Conservation (phyloP, 2,113 vertebrate genomes). For the Alethe diademata region DNA sequence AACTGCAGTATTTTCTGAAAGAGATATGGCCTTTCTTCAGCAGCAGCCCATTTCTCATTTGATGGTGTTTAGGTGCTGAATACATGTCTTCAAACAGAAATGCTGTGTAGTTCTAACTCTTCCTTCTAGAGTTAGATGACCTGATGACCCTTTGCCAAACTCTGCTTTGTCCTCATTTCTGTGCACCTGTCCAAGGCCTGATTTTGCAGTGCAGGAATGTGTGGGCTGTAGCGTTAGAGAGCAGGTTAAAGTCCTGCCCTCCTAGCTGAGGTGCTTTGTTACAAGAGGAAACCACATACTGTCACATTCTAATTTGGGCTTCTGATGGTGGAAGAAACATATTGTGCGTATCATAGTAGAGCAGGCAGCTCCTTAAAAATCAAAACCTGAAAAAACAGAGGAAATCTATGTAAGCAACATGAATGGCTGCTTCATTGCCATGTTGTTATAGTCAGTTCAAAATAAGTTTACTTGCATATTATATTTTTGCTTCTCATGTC, state of each 20-base stretch:
- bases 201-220: fast-evolving
- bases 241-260: neutral
- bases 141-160: neutral
- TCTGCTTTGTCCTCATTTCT: neutral
- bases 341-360: neutral
- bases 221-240: neutral
- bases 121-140: fast-evolving
- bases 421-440: neutral
- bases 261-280: neutral
- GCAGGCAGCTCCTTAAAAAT: neutral
- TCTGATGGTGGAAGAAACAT: neutral
- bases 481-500: neutral
- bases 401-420: neutral
- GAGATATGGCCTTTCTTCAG: neutral
- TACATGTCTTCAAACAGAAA: neutral
- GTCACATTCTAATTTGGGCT: neutral
- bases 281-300: neutral
- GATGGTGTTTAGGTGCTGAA: neutral
- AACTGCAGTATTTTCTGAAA: neutral
- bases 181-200: neutral
- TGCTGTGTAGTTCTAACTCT: neutral
- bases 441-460: neutral
- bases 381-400: neutral
- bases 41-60: neutral
- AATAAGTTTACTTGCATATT: neutral